These are phyloP conservation scores for Epinephelus fuscoguttatus DNA, from an alignment of 2,113 vertebrate genomes.

Conservation along the genomic window DNA sequence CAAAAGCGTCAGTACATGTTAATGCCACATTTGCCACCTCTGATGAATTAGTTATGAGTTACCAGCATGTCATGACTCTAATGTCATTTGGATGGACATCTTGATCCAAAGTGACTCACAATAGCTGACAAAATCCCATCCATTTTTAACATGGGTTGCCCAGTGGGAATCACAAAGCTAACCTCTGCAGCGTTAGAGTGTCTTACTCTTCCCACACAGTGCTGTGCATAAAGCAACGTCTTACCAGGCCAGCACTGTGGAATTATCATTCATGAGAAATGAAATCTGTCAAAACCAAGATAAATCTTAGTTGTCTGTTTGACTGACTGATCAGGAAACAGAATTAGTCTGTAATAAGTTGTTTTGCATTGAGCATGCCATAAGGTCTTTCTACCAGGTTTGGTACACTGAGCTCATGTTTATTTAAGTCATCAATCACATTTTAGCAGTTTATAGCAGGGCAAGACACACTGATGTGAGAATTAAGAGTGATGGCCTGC, in stretches of 20 bases:
- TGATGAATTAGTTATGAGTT: constrained; percentile 47
- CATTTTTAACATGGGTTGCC: background rate
- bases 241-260: background rate
- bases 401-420: constrained; percentile 1
- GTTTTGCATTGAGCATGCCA: background rate
- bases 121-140: constrained; percentile 8
- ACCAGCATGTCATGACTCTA: constrained; percentile 18
- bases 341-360: background rate
- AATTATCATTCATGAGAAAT: background rate
- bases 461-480: constrained; percentile 1
- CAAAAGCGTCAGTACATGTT: background rate
- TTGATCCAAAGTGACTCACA: constrained; percentile 52
- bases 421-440: constrained; percentile 64
- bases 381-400: background rate
- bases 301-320: background rate
- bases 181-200: background rate
- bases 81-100: constrained; percentile 34
- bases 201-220: background rate
- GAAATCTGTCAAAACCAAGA: background rate
- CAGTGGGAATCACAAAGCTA: constrained; percentile 5
- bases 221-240: background rate
- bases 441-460: constrained; percentile 10
- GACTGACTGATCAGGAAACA: background rate
- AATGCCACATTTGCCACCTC: constrained; percentile 29
- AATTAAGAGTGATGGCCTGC: constrained; percentile 6